Base-by-base conservation (phyloP, 2,797 vertebrate species). In the Erpetoichthys calabaricus region DNA sequence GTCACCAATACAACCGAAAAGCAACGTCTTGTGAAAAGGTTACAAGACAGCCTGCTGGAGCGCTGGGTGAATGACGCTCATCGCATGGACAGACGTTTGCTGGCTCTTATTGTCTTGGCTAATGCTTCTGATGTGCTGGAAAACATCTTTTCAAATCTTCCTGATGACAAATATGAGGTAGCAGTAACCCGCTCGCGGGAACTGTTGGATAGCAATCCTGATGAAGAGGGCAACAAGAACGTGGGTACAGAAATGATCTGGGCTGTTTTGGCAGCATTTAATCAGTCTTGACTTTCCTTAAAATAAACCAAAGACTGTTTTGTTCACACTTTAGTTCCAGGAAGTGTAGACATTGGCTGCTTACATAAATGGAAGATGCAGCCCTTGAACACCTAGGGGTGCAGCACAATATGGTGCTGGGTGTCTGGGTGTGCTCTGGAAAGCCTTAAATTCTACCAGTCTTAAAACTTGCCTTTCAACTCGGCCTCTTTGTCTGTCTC, bases 181-280 rank as follows among this genome's bases (percentile, higher is more conserved):
- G 88, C 86, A 1, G 75, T 71, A 68, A 71, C 75, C 57, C 70
- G 86, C 62, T 80, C 76, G 64, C 83, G 76, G 65, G 69, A 80
- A 60, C 67, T 90, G 10, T 70, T 89, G n/a, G 83, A 90, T 6
- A 65, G 75, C 64, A 80, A 90, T 61, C 82, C 86, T 0, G 86
- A 90, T 57, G 65, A 70, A 47, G 85, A 86, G 59, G 80, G 78
- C 3, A 66, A 65, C 58, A 86, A 83, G 66, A 70, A 65, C 5
- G 66, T 6, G 3, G 71, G 73, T 4, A 52, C 68, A 0, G 86
- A 90, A 69, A 84, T 90, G 83, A 84, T 89, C 68, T 90, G 88
- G 88, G 86, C 87, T 0, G 81, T 89, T 1, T 62, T 90, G 73
- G 86, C 85, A 0, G 86, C 86, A n/a, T 88, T 87, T 60, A 87